phyloP scores from a whole-genome alignment of 2,797 vertebrate genomes.

The Pangasius djambal region DNA sequence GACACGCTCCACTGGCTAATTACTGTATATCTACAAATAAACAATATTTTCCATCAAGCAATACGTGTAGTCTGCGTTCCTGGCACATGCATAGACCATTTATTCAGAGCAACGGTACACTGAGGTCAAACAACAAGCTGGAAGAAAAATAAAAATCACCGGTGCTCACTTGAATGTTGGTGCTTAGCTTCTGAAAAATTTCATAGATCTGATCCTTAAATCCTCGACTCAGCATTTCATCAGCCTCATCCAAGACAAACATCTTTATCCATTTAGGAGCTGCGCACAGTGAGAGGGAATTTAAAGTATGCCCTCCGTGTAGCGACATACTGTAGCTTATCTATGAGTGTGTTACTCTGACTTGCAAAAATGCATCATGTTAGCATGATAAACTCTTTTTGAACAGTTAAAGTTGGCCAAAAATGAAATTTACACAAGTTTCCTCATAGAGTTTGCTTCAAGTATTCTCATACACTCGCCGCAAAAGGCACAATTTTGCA shows the following conservation, averaged over 20 bases:
- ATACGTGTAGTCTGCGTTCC: neutral
- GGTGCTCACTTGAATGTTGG: slow-evolving; percentile 73
- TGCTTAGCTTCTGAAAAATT: slow-evolving; percentile 69
- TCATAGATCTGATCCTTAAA: slow-evolving; percentile 75
- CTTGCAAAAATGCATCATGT: too few relatives aligned
- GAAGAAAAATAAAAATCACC: neutral
- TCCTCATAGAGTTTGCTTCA: neutral
- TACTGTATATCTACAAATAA: neutral
- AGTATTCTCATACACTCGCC: neutral
- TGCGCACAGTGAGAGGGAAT: slow-evolving; percentile 49
- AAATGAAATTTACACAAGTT: neutral
- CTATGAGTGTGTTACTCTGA: neutral
- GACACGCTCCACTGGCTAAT: neutral
- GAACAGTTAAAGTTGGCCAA: neutral
- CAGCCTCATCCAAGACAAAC: slow-evolving; percentile 79
- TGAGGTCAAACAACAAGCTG: neutral
- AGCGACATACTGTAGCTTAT: too few relatives aligned
- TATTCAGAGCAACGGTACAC: neutral
- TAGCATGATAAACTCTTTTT: neutral
- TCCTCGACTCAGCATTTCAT: slow-evolving; percentile 79
- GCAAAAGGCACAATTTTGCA: neutral
- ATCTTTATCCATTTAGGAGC: slow-evolving; percentile 79
- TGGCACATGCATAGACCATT: neutral
- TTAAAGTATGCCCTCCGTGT: neutral
- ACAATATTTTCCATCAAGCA: neutral